Evolutionary conservation across 1,140 invertebrate genomes (phyloP), one percentile per base, ranked within the genome.

Genomic region (Agraylea sexmaculata): DNA sequence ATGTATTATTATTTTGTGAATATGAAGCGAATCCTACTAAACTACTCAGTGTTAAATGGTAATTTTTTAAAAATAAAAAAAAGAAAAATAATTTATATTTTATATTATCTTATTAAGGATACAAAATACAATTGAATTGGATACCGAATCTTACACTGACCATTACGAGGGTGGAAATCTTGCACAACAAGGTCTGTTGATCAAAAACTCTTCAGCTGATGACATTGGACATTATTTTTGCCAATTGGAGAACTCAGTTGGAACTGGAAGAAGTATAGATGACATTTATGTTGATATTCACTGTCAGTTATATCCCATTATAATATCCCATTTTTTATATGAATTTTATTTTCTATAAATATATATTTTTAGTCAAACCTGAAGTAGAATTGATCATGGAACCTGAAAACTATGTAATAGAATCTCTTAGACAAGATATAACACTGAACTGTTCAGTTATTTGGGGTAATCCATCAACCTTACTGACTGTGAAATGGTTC

Each of bases 151-250:
- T 33, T 64, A 72, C 34, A 62, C 63, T 2, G 70, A 71, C 4
- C 79, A 78, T 53, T 87, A 80, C 58, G 73, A 79, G 41, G 84
- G 83, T 8, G 85, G 81, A 1, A 17, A 45, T 32, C 78, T 73
- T 6, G 74, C 79, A 28, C 74, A 86, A 45, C 77, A 81, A 8
- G 69, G 75, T 1, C 67, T 91, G 6, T 71, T 80, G 11, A 83
- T 93, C 42, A 74, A 75, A 51, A 81, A 87, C 49, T 73, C 85
- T 0, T 74, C 75, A 1, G 71, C 82, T 30, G 68, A 74, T 4
- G 87, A 91, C 59, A 75, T 79, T 54, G 88, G 87, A 22, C 75
- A 75, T 48, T 92, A 92, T 58, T 77, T 71, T 2, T 91, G 87
- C 54, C 60, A 76, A 34, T 64, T 90, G 20, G 70, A 76, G 39